phyloP scores from a whole-genome alignment of 2,888 invertebrate genomes.

The Unio pictorum region DNA sequence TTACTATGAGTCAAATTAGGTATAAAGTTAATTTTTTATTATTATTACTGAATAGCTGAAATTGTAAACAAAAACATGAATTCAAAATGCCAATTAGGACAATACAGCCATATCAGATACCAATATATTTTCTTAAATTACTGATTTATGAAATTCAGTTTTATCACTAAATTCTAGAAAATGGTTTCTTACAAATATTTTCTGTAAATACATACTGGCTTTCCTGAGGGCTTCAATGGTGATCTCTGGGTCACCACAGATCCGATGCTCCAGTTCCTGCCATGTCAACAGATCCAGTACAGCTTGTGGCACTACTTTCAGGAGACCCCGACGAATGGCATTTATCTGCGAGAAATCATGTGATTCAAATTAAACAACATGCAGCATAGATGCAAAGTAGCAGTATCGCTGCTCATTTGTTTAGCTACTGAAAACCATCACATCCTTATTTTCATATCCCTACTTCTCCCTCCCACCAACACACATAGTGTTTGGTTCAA shows the following conservation, averaged over 20 bases:
- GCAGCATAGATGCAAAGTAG: background rate
- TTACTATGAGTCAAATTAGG: no score
- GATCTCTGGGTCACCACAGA: constrained; percentile 70
- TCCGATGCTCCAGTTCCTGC: constrained; percentile 68
- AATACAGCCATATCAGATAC: no score
- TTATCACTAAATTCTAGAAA: no score
- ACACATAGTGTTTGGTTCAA: no score
- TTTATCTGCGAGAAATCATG: constrained; percentile 46
- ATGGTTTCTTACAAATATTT: background rate
- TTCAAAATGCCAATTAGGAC: no score
- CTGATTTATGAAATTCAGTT: no score
- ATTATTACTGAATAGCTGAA: no score
- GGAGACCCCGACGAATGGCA: constrained; percentile 64
- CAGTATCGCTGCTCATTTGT: background rate
- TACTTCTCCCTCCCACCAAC: background rate
- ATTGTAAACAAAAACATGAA: no score
- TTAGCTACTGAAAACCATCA: background rate
- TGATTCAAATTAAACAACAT: no score
- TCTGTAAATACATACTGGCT: constrained; percentile 48
- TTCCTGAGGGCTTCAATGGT: constrained; percentile 64
- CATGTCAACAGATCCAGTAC: constrained; percentile 68
- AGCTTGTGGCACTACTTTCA: constrained; percentile 68
- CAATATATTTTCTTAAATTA: no score
- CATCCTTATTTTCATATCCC: background rate
- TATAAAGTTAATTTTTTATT: no score